Evolutionary conservation across 2,888 invertebrate genomes (phyloP), one percentile per base, ranked within the genome.

Genomic region (Calameuta filiformis): DNA sequence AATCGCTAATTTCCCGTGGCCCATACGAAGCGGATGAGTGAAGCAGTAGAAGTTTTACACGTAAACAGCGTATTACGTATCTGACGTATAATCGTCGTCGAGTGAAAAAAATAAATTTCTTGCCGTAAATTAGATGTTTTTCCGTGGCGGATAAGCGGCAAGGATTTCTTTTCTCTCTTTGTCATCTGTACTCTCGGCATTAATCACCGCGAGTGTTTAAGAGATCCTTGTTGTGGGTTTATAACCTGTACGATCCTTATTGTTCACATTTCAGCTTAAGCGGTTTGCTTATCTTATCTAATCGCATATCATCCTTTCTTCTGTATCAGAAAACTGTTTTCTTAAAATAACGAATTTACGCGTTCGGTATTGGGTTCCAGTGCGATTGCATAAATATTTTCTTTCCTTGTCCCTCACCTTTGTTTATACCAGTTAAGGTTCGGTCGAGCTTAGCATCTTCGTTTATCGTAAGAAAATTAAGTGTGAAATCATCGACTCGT

Each of bases 1-100:
- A 83, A 73, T 81, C 75, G 80, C 78, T 83, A 80, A 79, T 83
- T 80, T 79, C 78, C 74, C 81, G 78, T 77, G 79, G 79, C 75
- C 76, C 77, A 82, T 79, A 81, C 79, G 81, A 82, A 82, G 81
- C 82, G 79, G 80, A 82, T 78, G 81, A 80, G 40, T 56, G 79
- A 83, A 83, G 81, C 81, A 80, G 80, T 79, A 75, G 80, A 80
- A 75, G 79, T 79, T 68, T 78, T 79, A 79, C 74, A 56, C 40
- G 40, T 56, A 56, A 56, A 56, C 40, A 56, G 40, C 23, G 4
- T 56, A 56, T 56, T 56, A 1, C 15, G 34, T 77, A 68, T 68
- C 68, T 34, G 69, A 74, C 69, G 68, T 78, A 35, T 75, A 69
- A 69, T 71, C 71, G 35, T 69, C 69, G 33, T 73, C 73, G 35